Percentiles rank a stretch among this genome's conserved stretches.
Evolutionary conservation across 2,888 invertebrate genomes (phyloP).

Genomic region (Stomorhina lunata): DNA sequence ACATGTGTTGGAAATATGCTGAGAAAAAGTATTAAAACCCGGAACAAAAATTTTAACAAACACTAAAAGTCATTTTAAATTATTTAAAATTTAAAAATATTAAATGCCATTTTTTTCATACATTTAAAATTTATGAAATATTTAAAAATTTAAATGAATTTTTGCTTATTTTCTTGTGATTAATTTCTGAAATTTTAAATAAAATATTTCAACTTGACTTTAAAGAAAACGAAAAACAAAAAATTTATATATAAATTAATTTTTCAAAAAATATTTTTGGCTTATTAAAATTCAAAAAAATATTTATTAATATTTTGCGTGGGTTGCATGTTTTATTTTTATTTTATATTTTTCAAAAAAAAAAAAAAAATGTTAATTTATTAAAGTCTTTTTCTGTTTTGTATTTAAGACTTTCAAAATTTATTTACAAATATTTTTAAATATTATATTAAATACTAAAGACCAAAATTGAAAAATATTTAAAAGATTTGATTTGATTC

Average conservation of each 20-base stretch:
- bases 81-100: too few relatives aligned
- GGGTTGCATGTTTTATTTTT: constrained; percentile 49
- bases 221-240: constrained; percentile 12
- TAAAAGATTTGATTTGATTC: constrained; percentile 30
- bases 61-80: constrained; percentile 34
- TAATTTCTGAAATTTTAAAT: constrained; percentile 24
- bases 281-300: constrained; percentile 45
- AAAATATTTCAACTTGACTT: constrained; percentile 12
- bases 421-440: constrained; percentile 28
- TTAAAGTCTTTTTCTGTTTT: not conserved
- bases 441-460: not conserved
- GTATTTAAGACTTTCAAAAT: not conserved
- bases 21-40: not conserved
- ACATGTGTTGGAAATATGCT: constrained; percentile 61
- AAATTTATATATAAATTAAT: not conserved
- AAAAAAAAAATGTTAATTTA: too few relatives aligned
- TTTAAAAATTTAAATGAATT: not conserved
- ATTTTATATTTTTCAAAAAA: constrained; percentile 26
- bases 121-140: constrained; percentile 27
- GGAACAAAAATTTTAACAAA: not conserved
- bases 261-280: not conserved
- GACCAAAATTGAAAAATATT: too few relatives aligned
- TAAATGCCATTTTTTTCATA: constrained; percentile 38
- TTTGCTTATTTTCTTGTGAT: constrained; percentile 11
- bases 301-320: constrained; percentile 58